Percentiles rank a stretch among this genome's conserved stretches.
These are phyloP conservation scores for Calycopis cecrops DNA, from an alignment of 1,140 invertebrate genomes.

Conservation along the genomic window DNA sequence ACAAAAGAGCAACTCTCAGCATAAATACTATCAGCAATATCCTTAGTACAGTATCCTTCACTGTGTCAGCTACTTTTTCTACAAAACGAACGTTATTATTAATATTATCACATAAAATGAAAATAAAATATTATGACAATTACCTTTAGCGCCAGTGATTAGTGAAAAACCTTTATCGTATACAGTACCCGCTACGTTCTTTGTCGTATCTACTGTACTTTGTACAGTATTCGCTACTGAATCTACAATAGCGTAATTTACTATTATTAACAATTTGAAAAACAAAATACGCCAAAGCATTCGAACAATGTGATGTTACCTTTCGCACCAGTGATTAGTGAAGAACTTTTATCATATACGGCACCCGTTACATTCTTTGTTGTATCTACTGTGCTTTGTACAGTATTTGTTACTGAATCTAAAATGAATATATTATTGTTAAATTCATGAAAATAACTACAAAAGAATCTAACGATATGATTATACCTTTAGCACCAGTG, in stretches of 20 bases:
- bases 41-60: slow-evolving; percentile 44
- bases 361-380: slow-evolving; percentile 27
- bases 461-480: background rate
- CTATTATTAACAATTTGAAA: background rate
- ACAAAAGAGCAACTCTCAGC: slow-evolving; percentile 40
- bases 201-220: slow-evolving; percentile 35
- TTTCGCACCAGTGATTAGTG: slow-evolving; percentile 28
- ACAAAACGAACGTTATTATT: slow-evolving; percentile 24
- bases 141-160: slow-evolving; percentile 39
- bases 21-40: slow-evolving; percentile 37
- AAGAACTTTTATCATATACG: slow-evolving; percentile 29
- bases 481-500: slow-evolving; percentile 23
- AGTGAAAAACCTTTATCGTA: slow-evolving; percentile 29
- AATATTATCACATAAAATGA: background rate
- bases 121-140: background rate
- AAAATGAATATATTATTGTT: background rate
- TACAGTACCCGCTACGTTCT: slow-evolving; percentile 28
- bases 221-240: slow-evolving; percentile 31
- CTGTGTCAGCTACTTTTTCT: slow-evolving; percentile 30
- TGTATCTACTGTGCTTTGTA: slow-evolving; percentile 30
- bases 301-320: slow-evolving; percentile 12
- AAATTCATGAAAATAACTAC: no score
- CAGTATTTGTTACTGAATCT: slow-evolving; percentile 16
- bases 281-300: background rate
- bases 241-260: slow-evolving; percentile 27